phyloP scores from a whole-genome alignment of 1,140 invertebrate species.

The Eulimnadia texana region DNA sequence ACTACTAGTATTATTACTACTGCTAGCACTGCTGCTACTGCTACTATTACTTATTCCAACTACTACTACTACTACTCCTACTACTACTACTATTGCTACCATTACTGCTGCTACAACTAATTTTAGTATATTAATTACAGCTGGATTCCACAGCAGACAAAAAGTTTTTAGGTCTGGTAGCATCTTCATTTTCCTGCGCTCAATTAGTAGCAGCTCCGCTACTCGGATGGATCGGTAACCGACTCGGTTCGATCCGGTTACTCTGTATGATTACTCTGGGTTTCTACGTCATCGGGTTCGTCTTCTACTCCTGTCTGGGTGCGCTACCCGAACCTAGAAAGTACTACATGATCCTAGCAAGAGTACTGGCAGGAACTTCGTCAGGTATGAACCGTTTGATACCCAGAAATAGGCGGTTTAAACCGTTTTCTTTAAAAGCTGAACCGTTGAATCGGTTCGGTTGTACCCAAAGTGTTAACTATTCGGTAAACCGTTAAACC shows the following conservation, averaged over 20 bases:
- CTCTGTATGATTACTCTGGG: slow-evolving; percentile 54
- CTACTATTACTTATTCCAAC: too few species aligned
- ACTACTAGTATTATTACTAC: too few species aligned
- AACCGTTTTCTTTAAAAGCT: too few species aligned
- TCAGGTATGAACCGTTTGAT: slow-evolving; percentile 46
- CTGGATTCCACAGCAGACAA: slow-evolving; percentile 58
- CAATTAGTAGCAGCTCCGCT: slow-evolving; percentile 78
- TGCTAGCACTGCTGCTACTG: too few species aligned
- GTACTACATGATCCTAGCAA: slow-evolving; percentile 54
- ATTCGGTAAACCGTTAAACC: too few species aligned
- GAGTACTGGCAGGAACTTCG: slow-evolving; percentile 71
- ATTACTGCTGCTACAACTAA: too few species aligned
- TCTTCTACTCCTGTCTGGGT: slow-evolving; percentile 63
- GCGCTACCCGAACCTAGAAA: slow-evolving; percentile 38
- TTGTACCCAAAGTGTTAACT: too few species aligned
- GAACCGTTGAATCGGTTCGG: too few species aligned
- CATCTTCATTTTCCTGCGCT: slow-evolving; percentile 72
- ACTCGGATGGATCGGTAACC: slow-evolving; percentile 74
- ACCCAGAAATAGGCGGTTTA: too few species aligned
- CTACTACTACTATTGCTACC: too few species aligned
- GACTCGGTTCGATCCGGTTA: slow-evolving; percentile 46
- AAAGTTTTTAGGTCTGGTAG: slow-evolving; percentile 67
- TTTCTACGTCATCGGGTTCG: slow-evolving; percentile 59
- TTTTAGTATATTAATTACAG: slow-evolving; percentile 33
- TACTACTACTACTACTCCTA: too few species aligned